A percentile compares a stretch with the other conserved stretches of the same genome.
Conservation (phyloP, 2,888 invertebrate species). For the Nomada ruficornis region DNA sequence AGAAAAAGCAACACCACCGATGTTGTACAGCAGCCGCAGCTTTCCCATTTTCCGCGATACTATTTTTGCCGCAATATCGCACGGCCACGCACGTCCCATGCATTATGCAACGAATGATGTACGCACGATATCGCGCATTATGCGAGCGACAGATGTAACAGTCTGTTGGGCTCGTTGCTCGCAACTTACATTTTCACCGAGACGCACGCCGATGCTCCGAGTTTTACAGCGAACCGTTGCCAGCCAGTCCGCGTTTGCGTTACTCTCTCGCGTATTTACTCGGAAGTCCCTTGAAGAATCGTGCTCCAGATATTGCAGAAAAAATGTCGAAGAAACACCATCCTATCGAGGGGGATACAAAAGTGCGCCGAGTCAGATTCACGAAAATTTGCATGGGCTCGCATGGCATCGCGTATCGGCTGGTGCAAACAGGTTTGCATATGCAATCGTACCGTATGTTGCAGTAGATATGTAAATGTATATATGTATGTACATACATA, state of each 20-base stretch:
- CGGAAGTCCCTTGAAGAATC: background rate
- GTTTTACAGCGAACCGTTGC: background rate
- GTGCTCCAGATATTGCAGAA: background rate
- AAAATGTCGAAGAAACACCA: background rate
- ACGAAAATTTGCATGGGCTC: slow-evolving; percentile 71
- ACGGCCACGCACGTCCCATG: slow-evolving; percentile 63
- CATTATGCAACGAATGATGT: slow-evolving; percentile 74
- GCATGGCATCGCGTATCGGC: slow-evolving; percentile 66
- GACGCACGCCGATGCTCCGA: background rate
- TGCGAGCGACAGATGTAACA: slow-evolving; percentile 76
- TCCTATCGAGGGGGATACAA: background rate
- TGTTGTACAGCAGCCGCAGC: slow-evolving; percentile 51
- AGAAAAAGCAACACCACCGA: slow-evolving; percentile 29
- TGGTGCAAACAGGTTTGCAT: slow-evolving; percentile 73
- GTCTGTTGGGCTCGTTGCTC: slow-evolving; percentile 61
- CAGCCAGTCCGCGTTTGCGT: background rate
- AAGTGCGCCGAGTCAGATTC: slow-evolving; percentile 55
- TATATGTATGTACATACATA: slow-evolving; percentile 9
- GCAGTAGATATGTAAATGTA: slow-evolving; percentile 49
- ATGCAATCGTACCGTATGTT: slow-evolving; percentile 76
- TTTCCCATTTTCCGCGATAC: slow-evolving; percentile 72
- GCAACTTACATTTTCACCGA: slow-evolving; percentile 52
- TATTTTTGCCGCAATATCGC: slow-evolving; percentile 69
- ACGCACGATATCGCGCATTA: slow-evolving; percentile 74
- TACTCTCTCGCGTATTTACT: background rate